phyloP scores from a whole-genome alignment of 1,140 invertebrate species.

The Branchinecta lynchi region DNA sequence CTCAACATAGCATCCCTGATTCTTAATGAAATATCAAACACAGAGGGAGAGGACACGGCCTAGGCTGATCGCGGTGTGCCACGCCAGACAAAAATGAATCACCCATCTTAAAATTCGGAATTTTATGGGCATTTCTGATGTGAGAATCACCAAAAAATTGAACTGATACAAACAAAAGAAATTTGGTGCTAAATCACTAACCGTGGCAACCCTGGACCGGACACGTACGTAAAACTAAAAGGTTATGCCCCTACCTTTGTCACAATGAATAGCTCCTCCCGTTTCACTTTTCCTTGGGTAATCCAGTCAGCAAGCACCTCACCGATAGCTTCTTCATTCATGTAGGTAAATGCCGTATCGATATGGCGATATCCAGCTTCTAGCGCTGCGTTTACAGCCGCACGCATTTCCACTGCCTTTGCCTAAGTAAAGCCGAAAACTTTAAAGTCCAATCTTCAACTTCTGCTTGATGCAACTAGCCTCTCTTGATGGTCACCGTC shows the following conservation, averaged over 20 bases:
- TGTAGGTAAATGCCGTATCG: conserved; percentile 47
- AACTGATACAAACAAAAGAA: too few species aligned
- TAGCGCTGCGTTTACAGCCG: conserved; percentile 47
- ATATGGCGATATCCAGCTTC: conserved; percentile 52
- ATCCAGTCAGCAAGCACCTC: conserved; percentile 31
- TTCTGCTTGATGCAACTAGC: too few species aligned
- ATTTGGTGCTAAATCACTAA: too few species aligned
- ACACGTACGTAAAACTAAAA: not conserved
- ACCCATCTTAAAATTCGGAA: too few species aligned
- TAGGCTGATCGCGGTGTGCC: too few species aligned
- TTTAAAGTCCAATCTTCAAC: not conserved
- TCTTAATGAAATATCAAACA: too few species aligned
- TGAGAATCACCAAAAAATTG: too few species aligned
- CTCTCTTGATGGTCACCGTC: too few species aligned
- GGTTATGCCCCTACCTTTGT: conserved; percentile 38
- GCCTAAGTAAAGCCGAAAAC: conserved; percentile 28
- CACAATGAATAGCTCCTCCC: conserved; percentile 37
- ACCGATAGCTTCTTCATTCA: conserved; percentile 34
- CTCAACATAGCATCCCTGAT: too few species aligned
- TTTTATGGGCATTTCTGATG: too few species aligned
- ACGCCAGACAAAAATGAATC: too few species aligned
- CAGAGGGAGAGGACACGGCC: too few species aligned
- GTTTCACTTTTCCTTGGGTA: conserved; percentile 28
- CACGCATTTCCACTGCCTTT: conserved; percentile 37
- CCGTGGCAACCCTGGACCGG: not conserved